phyloP scores from a whole-genome alignment of 2,113 vertebrate genomes.

The Acrocephalus kingi region DNA sequence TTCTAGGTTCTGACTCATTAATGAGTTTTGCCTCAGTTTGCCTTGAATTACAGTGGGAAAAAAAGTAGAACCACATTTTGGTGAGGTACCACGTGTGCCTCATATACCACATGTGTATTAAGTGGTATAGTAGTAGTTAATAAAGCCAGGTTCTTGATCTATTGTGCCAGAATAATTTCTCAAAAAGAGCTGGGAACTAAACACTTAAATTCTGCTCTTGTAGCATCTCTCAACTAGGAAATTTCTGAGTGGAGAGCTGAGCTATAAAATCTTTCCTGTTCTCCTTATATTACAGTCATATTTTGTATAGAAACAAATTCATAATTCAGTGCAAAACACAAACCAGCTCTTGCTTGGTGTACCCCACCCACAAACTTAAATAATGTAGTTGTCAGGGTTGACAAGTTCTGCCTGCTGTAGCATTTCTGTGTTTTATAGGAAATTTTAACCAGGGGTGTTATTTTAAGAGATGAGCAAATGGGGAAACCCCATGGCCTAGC shows the following conservation, averaged over 20 bases:
- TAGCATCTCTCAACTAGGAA: neutral
- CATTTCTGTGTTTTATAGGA: conserved; percentile 65
- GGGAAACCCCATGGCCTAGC: conserved; percentile 74
- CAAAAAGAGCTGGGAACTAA: neutral
- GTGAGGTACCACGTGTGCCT: neutral
- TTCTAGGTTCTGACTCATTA: neutral
- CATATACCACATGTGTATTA: too few species aligned
- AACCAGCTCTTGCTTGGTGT: neutral
- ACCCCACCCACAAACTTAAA: conserved; percentile 58
- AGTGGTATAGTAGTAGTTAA: neutral
- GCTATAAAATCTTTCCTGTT: neutral
- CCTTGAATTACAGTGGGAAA: neutral
- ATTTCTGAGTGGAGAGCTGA: neutral
- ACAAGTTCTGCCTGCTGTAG: conserved; percentile 59
- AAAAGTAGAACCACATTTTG: neutral
- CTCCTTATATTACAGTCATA: neutral
- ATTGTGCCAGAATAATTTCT: neutral
- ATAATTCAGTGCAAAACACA: conserved; percentile 30
- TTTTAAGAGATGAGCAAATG: conserved; percentile 83
- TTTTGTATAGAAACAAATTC: conserved; percentile 13
- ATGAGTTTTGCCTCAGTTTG: neutral
- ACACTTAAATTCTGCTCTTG: neutral
- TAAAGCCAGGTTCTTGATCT: neutral
- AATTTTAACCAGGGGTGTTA: conserved; percentile 75
- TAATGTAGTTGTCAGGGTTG: conserved; percentile 64